Percentiles rank a stretch among this genome's conserved stretches.
These are phyloP conservation scores for Zosterops hypoxanthus DNA, from an alignment of 2,113 vertebrate genomes.

Conservation along the genomic window DNA sequence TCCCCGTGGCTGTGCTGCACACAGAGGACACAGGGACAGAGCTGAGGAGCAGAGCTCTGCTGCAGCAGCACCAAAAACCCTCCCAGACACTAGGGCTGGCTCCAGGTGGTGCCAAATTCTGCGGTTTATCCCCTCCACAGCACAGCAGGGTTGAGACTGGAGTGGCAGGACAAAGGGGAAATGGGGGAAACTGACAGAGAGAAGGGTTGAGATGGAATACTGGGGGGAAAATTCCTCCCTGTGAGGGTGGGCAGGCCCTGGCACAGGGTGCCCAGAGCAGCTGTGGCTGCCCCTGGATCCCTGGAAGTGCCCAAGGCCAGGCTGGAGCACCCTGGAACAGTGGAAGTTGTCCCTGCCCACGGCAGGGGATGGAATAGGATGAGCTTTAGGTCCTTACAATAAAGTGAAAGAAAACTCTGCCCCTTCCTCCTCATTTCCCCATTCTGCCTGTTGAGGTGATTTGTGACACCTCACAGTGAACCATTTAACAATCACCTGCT, in stretches of 20 bases:
- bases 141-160: not conserved
- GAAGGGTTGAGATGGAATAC: not conserved
- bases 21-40: not conserved
- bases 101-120: not conserved
- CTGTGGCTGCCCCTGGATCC: not conserved
- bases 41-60: not conserved
- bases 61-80: not conserved
- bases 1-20: not conserved
- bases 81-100: not conserved
- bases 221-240: not conserved
- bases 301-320: not conserved
- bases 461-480: rapidly evolving
- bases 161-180: not conserved
- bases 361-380: rapidly evolving
- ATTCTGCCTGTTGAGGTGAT: not conserved
- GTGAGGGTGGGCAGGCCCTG: not conserved
- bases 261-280: not conserved
- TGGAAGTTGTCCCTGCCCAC: not conserved
- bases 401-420: not conserved
- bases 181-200: not conserved
- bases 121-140: not conserved
- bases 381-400: not conserved
- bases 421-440: not conserved
- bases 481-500: not conserved
- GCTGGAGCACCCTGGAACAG: rapidly evolving